phyloP scores from a whole-genome alignment of 2,888 invertebrate species.

The Oligia fasciuncula region DNA sequence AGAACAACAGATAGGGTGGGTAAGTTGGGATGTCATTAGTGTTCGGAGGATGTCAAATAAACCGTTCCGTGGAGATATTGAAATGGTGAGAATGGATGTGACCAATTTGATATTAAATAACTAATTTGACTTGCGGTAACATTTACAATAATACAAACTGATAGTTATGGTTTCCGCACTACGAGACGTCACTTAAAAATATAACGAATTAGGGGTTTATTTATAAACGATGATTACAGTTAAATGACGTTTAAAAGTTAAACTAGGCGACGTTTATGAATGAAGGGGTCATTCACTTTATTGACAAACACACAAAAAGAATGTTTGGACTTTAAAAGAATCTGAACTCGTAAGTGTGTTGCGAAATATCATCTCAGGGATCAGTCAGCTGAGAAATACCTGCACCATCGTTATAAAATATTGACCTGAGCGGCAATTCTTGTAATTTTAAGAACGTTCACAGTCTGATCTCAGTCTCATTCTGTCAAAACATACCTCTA shows the following conservation, averaged over 20 bases:
- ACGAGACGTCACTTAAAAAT: not conserved
- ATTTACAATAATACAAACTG: not conserved
- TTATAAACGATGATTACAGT: too few relatives aligned
- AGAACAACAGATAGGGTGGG: slow-evolving; percentile 10
- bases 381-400: too few relatives aligned
- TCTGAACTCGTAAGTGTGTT: too few relatives aligned
- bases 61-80: not conserved
- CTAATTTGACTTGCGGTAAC: not conserved
- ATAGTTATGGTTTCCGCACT: not conserved
- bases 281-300: not conserved
- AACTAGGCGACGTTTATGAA: too few relatives aligned
- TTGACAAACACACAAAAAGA: too few relatives aligned
- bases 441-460: too few relatives aligned
- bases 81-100: not conserved
- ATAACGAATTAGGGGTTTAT: not conserved
- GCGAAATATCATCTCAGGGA: not conserved
- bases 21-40: slow-evolving; percentile 11
- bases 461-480: too few relatives aligned
- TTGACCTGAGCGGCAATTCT: too few relatives aligned
- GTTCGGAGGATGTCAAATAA: not conserved
- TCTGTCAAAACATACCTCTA: too few relatives aligned
- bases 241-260: too few relatives aligned
- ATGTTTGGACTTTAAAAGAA: too few relatives aligned
- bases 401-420: too few relatives aligned
- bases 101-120: not conserved